Percentiles rank a stretch among this genome's conserved stretches.
phyloP scores from a whole-genome alignment of 2,888 invertebrate genomes.

The Mimumesa dahlbomi region DNA sequence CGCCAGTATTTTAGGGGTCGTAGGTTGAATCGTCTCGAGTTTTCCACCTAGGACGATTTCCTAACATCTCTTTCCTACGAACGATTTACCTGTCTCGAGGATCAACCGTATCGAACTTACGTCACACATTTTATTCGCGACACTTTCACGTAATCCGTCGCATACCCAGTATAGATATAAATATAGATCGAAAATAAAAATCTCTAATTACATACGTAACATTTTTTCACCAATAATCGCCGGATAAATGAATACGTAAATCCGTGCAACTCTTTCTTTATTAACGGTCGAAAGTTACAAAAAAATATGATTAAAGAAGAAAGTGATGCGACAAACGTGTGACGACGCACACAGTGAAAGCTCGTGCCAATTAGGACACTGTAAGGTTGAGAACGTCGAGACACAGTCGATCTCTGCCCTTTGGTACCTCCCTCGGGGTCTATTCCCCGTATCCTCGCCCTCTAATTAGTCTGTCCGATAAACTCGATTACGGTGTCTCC shows the following conservation, averaged over 20 bases:
- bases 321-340: constrained; percentile 35
- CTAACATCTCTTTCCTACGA: constrained; percentile 68
- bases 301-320: too few relatives aligned
- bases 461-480: constrained; percentile 73
- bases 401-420: constrained; percentile 58
- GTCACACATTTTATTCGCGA: constrained; percentile 22
- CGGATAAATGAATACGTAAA: too few relatives aligned
- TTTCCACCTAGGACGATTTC: constrained; percentile 63
- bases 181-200: too few relatives aligned
- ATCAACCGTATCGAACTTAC: constrained; percentile 55
- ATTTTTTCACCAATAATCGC: too few relatives aligned
- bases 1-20: constrained; percentile 76
- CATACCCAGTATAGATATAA: too few relatives aligned
- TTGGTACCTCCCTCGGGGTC: constrained; percentile 59
- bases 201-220: too few relatives aligned
- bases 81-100: constrained; percentile 68
- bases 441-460: constrained; percentile 67
- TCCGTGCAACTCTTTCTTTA: too few relatives aligned
- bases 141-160: too few relatives aligned
- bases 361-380: constrained; percentile 57
- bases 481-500: constrained; percentile 68
- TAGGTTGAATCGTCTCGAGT: constrained; percentile 62
- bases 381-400: constrained; percentile 55
- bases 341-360: constrained; percentile 36
- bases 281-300: too few relatives aligned